A percentile compares a stretch with the other conserved stretches of the same genome.
Evolutionary conservation across 2,113 vertebrate genomes (phyloP).

Genomic region (Manacus vitellinus): DNA sequence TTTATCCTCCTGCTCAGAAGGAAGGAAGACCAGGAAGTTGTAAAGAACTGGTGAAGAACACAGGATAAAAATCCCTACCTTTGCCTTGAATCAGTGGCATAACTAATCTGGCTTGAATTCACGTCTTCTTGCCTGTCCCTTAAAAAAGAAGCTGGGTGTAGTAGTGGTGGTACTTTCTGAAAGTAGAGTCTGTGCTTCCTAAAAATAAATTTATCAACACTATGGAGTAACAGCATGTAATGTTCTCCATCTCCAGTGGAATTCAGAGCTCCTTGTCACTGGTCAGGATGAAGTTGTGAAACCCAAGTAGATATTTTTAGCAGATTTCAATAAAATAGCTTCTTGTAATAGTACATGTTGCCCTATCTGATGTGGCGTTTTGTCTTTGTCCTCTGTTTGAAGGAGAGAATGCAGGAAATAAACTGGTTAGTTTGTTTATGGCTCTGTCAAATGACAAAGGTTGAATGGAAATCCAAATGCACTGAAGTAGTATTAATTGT

Average conservation of each 20-base stretch:
- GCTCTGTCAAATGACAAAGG: background rate
- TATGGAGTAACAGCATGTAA: background rate
- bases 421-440: background rate
- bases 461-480: background rate
- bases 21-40: background rate
- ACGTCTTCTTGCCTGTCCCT: background rate
- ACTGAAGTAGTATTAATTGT: background rate
- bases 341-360: background rate
- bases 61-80: background rate
- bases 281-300: background rate
- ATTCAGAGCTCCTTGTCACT: background rate
- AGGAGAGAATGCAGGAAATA: background rate
- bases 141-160: constrained; percentile 1
- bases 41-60: background rate
- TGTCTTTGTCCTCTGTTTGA: background rate
- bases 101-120: background rate
- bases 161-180: background rate
- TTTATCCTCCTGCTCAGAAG: background rate
- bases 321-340: background rate
- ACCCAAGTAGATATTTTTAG: background rate
- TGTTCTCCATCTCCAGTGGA: background rate
- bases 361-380: background rate
- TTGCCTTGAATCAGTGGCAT: background rate
- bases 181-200: constrained; percentile 18
- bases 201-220: constrained; percentile 17